Base-by-base conservation (phyloP, 1,140 invertebrate species). In the Drosophila guanche region DNA sequence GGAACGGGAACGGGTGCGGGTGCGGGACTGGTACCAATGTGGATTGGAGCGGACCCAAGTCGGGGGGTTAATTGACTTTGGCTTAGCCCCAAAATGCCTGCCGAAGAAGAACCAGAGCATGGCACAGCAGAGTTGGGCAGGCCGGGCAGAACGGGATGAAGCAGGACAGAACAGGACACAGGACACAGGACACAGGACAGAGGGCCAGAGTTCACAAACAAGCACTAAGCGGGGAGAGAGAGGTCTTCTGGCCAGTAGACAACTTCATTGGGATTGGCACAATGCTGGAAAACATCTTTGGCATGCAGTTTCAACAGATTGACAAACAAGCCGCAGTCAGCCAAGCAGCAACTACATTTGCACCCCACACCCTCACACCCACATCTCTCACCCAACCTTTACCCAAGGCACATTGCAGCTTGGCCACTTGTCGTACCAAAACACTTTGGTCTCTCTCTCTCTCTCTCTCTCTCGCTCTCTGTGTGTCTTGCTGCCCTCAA, bases 311-410 rank as follows among this genome's bases (percentile, higher is more conserved):
- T 80, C 70, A 81, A 83, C 83, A 86, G 83, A 86, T 86, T 86
- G 83, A 86, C 83, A 86, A 86, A 86, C 83, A 86, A 86, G 83
- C 83, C 83, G 51, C 83, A 86, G 74, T 65, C 83, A 86, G 74
- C 70, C 75, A 78, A 77, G 83, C 83, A 86, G 83, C 61, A 85
- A 85, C 77, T 67, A 77, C 77, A 81, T 70, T 77, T 80, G 68
- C 75, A 42, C 48, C 53, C 47, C 23, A 29, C 46, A 40, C 53
- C 23, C 25, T 12, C 5, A 14, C 14, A 20, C 27, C 46, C 23
- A 51, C 8, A 14, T 29, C 25, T 3, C 10, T 4, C 29, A 10
- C 29, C 3, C 10, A 20, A 20, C 16, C 16, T 20, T 20, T 20
- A 7, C 10, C 33, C 33, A 37, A 3, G 33, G 10, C 33, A 12